These are phyloP conservation scores for Phengaris alcon DNA, from an alignment of 2,888 invertebrate species.

Conservation along the genomic window DNA sequence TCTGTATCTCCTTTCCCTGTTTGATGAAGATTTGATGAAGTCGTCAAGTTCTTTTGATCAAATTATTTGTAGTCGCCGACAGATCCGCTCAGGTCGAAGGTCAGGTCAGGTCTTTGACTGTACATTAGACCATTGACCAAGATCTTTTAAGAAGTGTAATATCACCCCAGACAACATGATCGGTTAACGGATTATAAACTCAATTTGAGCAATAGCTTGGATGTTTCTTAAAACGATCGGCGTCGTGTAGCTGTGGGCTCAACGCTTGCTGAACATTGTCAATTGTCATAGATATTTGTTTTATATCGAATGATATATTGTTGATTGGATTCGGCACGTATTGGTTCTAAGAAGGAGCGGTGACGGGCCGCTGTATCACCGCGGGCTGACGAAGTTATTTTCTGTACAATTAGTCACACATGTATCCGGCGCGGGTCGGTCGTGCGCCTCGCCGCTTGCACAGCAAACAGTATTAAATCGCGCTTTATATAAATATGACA, in stretches of 20 bases:
- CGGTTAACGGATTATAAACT: not conserved
- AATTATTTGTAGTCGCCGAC: no score
- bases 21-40: no score
- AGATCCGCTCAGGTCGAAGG: no score
- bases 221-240: not conserved
- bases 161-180: no score
- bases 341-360: conserved; percentile 70
- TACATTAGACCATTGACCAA: no score
- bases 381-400: conserved; percentile 74
- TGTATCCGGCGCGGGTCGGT: conserved; percentile 71
- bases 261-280: not conserved
- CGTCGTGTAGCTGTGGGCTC: not conserved
- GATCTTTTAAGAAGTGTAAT: no score
- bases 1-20: no score
- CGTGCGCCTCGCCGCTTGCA: conserved; percentile 44
- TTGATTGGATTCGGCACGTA: conserved; percentile 43
- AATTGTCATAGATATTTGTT: conserved; percentile 31
- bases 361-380: conserved; percentile 71
- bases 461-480: conserved; percentile 37
- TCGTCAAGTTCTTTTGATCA: no score
- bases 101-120: no score
- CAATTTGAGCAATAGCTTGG: not conserved
- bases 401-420: conserved; percentile 77
- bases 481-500: conserved; percentile 28
- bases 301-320: conserved; percentile 43